phyloP scores from a whole-genome alignment of 2,797 vertebrate genomes.

The Malacoraja senta region DNA sequence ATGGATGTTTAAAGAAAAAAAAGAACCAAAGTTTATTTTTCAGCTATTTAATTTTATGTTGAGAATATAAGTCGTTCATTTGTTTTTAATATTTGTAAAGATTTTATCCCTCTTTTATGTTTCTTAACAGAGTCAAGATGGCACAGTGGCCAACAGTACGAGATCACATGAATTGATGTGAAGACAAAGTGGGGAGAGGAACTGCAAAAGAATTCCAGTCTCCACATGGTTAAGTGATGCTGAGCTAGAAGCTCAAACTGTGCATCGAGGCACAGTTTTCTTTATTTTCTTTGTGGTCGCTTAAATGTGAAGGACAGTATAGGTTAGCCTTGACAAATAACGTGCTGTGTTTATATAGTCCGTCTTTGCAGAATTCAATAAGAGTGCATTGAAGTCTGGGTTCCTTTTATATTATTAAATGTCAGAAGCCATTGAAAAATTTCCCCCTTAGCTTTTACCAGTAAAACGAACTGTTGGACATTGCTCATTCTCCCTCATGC shows the following conservation, averaged over 20 bases:
- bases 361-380: background rate
- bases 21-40: conserved; percentile 19
- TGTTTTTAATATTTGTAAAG: conserved; percentile 11
- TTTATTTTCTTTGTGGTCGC: conserved; percentile 13
- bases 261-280: background rate
- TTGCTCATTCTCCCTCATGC: background rate
- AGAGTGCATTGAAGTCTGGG: background rate
- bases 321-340: conserved; percentile 36
- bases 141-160: background rate
- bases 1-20: no score
- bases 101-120: background rate
- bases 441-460: background rate
- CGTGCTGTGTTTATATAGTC: background rate
- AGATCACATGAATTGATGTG: background rate
- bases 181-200: no score
- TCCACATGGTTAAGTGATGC: background rate
- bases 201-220: background rate
- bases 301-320: conserved; percentile 36
- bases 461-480: background rate
- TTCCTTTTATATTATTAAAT: conserved; percentile 13
- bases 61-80: background rate
- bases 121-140: background rate
- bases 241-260: background rate
- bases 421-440: background rate
- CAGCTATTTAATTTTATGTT: background rate